A percentile compares a stretch with the other conserved stretches of the same genome.
phyloP scores from a whole-genome alignment of 2,113 vertebrate genomes.

The Lipotes vexillifer region DNA sequence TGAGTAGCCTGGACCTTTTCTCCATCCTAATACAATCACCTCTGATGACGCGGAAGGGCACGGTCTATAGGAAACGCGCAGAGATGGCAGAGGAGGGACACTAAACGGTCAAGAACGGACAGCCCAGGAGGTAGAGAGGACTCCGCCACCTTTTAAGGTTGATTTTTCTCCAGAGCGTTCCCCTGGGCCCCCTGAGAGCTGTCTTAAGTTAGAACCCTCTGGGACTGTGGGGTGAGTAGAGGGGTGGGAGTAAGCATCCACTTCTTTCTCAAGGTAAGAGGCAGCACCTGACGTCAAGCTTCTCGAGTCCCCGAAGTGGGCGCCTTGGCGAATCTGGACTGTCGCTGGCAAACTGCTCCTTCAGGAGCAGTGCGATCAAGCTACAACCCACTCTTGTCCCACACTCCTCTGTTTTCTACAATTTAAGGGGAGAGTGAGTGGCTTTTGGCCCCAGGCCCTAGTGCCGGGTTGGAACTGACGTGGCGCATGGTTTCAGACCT shows the following conservation, averaged over 20 bases:
- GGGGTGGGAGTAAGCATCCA: not conserved
- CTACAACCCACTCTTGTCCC: not conserved
- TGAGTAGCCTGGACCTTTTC: not conserved
- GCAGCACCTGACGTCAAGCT: not conserved
- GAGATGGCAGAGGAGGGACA: not conserved
- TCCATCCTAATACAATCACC: not conserved
- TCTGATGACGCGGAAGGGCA: not conserved
- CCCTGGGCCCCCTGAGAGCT: not conserved
- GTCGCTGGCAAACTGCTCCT: not conserved
- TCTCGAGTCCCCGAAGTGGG: not conserved
- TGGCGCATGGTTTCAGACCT: not conserved
- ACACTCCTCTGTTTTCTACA: too few relatives aligned
- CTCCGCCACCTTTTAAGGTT: not conserved
- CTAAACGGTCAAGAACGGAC: fast-evolving
- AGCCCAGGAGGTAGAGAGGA: not conserved
- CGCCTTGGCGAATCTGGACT: fast-evolving
- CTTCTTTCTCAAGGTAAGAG: not conserved
- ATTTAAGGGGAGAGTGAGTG: not conserved
- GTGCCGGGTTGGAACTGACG: not conserved
- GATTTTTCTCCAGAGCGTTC: not conserved
- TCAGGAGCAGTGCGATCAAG: not conserved
- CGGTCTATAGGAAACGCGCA: not conserved
- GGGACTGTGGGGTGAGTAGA: not conserved
- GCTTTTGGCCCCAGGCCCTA: not conserved
- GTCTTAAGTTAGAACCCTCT: not conserved